These are phyloP conservation scores for Prinia subflava DNA, from an alignment of 2,113 vertebrate genomes.

Conservation along the genomic window DNA sequence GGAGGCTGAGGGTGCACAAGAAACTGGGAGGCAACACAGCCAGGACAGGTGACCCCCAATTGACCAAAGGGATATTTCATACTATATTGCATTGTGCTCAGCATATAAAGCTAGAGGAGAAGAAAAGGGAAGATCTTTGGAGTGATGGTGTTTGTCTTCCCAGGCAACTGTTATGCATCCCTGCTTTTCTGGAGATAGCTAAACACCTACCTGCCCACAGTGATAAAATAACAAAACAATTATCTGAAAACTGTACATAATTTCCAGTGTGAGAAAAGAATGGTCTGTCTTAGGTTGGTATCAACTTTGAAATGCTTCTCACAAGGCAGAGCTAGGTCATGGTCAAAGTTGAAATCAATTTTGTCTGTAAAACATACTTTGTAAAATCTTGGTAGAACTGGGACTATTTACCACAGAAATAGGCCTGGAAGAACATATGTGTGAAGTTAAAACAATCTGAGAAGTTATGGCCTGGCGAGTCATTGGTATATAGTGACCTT, in stretches of 20 bases:
- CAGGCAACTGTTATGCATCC: not conserved
- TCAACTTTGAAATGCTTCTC: not conserved
- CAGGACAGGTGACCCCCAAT: not conserved
- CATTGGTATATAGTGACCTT: not conserved
- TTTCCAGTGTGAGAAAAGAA: not conserved
- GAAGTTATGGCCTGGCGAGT: not conserved
- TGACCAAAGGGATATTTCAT: not conserved
- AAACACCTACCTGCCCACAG: not conserved
- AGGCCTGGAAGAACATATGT: not conserved
- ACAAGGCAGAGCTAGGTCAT: not conserved
- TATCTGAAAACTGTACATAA: not conserved
- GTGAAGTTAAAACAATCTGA: not conserved
- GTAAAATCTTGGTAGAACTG: not conserved
- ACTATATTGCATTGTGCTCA: rapidly evolving
- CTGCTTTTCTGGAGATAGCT: not conserved
- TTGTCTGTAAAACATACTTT: not conserved
- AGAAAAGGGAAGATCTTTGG: not conserved
- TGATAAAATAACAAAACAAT: not conserved
- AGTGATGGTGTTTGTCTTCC: not conserved
- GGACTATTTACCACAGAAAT: not conserved
- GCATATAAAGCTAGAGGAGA: not conserved
- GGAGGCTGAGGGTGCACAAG: not conserved
- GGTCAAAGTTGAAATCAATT: not conserved
- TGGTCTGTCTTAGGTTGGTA: not conserved
- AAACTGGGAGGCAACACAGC: not conserved